phyloP scores from a whole-genome alignment of 1,140 invertebrate species.

The Anastrepha ludens region DNA sequence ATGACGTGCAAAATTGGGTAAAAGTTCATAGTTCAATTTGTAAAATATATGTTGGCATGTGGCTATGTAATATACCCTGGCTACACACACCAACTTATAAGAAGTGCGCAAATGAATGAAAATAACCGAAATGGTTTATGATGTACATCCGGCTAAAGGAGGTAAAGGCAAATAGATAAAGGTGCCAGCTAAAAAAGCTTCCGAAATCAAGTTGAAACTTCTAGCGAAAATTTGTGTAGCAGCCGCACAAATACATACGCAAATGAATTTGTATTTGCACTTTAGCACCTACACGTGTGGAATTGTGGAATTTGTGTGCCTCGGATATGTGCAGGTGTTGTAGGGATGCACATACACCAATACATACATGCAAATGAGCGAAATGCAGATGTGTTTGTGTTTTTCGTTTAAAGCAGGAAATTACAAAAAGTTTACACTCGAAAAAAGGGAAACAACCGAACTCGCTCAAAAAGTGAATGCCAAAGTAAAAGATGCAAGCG shows the following conservation, averaged over 20 bases:
- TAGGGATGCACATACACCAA: too few species aligned
- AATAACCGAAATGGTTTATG: slow-evolving; percentile 16
- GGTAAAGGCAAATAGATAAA: neutral
- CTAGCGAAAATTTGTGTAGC: slow-evolving; percentile 20
- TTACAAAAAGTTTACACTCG: slow-evolving; percentile 8
- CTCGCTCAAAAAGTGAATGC: slow-evolving; percentile 35
- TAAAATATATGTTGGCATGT: neutral
- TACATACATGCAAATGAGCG: neutral
- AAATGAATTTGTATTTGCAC: neutral
- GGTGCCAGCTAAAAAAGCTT: neutral
- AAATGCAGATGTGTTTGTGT: slow-evolving; percentile 2
- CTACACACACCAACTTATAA: neutral
- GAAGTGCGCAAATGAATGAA: neutral
- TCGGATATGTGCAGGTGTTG: too few species aligned
- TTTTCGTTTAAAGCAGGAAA: slow-evolving; percentile 16
- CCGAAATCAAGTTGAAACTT: neutral
- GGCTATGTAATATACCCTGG: too few species aligned
- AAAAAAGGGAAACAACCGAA: neutral
- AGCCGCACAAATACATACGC: neutral
- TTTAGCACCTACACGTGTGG: neutral
- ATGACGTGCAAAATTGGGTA: neutral
- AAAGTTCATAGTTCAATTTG: neutral
- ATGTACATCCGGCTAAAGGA: neutral
- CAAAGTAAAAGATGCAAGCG: slow-evolving; percentile 2
- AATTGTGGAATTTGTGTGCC: too few species aligned